Percentiles rank a stretch among this genome's conserved stretches.
phyloP scores from a whole-genome alignment of 2,888 invertebrate genomes.

The Acholoe squamosa region DNA sequence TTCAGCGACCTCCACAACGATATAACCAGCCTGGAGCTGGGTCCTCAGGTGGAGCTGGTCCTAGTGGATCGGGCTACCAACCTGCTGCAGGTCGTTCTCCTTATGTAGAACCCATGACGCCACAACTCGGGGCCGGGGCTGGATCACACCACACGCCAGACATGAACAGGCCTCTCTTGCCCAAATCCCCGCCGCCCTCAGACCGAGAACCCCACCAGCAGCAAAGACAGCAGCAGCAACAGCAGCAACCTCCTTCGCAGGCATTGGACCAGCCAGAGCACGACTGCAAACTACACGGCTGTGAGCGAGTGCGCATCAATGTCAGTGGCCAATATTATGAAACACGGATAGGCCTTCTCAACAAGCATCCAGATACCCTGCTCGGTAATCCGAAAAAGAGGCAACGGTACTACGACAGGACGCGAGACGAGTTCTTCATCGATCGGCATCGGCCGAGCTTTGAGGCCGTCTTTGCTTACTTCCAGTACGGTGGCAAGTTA shows the following conservation, averaged over 20 bases:
- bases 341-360: slow-evolving; percentile 79
- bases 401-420: slow-evolving; percentile 80
- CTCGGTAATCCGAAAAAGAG: slow-evolving; percentile 82
- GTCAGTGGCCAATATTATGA: slow-evolving; percentile 83
- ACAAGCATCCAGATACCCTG: slow-evolving; percentile 81
- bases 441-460: slow-evolving; percentile 83
- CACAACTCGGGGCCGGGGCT: background rate
- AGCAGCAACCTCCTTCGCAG: background rate
- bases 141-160: slow-evolving; percentile 37
- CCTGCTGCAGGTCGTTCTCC: background rate
- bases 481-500: slow-evolving; percentile 82
- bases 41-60: background rate
- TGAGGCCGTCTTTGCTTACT: slow-evolving; percentile 83
- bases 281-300: slow-evolving; percentile 77
- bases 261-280: slow-evolving; percentile 69
- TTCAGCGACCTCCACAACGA: slow-evolving; percentile 54
- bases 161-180: slow-evolving; percentile 3
- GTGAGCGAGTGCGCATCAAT: slow-evolving; percentile 82
- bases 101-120: background rate
- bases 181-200: slow-evolving; percentile 30
- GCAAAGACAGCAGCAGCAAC: slow-evolving; percentile 52
- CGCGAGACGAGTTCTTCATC: slow-evolving; percentile 82
- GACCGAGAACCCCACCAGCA: slow-evolving; percentile 41
- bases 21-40: slow-evolving; percentile 4
- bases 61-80: slow-evolving; percentile 33